These are phyloP conservation scores for Hirudinaria manillensis DNA, from an alignment of 2,888 invertebrate genomes.

Conservation along the genomic window DNA sequence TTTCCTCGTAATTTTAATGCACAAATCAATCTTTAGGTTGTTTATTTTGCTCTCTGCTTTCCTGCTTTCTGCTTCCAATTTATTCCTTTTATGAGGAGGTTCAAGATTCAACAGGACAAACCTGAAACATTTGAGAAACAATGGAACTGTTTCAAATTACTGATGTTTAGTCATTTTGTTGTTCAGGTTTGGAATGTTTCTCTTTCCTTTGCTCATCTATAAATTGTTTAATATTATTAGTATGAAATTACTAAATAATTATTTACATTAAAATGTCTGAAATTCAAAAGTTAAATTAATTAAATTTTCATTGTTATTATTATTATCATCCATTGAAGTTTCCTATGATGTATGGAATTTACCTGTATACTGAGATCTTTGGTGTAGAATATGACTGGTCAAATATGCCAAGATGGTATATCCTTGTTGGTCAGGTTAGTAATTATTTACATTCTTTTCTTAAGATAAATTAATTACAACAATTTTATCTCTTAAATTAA, in stretches of 20 bases:
- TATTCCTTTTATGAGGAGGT: conserved; percentile 47
- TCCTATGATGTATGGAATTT: conserved; percentile 47
- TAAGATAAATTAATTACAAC: too few species aligned
- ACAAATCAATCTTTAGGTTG: conserved; percentile 41
- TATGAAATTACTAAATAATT: too few species aligned
- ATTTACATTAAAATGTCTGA: too few species aligned
- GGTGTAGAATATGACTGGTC: conserved; percentile 46
- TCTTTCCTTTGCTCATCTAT: too few species aligned
- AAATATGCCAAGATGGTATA: conserved; percentile 46
- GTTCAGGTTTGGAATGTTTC: conserved; percentile 43
- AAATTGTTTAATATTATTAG: too few species aligned
- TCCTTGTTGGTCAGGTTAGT: conserved; percentile 23
- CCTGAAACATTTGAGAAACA: conserved; percentile 45
- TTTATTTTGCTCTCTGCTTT: conserved; percentile 45
- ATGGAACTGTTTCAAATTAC: conserved; percentile 47
- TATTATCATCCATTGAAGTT: conserved; percentile 39
- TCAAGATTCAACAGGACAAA: conserved; percentile 48
- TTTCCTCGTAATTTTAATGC: neutral
- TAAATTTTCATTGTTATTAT: neutral
- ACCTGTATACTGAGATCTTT: conserved; percentile 45
- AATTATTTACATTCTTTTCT: too few species aligned
- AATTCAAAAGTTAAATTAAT: too few species aligned
- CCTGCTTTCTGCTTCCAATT: conserved; percentile 49
- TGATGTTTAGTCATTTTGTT: conserved; percentile 48
- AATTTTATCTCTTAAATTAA: too few species aligned